Conservation (phyloP, 2,888 invertebrate species). For the Orchesellides sinensis region DNA sequence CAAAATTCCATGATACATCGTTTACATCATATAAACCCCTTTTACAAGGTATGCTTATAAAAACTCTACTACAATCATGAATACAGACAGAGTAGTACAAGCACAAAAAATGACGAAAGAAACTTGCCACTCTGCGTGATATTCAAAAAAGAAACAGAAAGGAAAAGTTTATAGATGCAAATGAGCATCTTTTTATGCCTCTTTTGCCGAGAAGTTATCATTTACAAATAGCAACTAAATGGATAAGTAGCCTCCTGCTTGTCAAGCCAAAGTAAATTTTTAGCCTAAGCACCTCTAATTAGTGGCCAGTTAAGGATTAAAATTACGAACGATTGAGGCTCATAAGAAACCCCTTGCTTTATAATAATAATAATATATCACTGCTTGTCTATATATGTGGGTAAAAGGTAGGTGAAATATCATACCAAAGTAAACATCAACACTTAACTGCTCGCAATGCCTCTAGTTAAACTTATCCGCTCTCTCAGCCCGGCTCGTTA, state of each 20-base stretch:
- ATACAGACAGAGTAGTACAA: no score
- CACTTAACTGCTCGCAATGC: constrained; percentile 56
- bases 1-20: no score
- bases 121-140: constrained; percentile 53
- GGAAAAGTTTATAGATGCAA: constrained; percentile 50
- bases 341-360: constrained; percentile 5
- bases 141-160: constrained; percentile 25
- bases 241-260: constrained; percentile 62
- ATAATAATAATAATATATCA: not conserved
- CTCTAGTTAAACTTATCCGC: constrained; percentile 49
- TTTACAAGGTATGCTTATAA: not conserved
- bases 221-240: constrained; percentile 55
- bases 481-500: constrained; percentile 60
- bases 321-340: constrained; percentile 48
- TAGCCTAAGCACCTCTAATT: constrained; percentile 68
- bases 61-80: not conserved
- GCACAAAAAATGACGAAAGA: constrained; percentile 32
- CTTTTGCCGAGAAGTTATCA: constrained; percentile 23
- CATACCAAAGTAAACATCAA: constrained; percentile 57
- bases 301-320: constrained; percentile 68
- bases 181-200: constrained; percentile 42
- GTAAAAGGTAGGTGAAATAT: constrained; percentile 46
- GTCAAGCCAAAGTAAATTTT: constrained; percentile 56
- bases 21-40: constrained; percentile 6
- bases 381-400: not conserved